Base-by-base conservation (phyloP, 2,113 vertebrate genomes). In the Apaloderma vittatum region DNA sequence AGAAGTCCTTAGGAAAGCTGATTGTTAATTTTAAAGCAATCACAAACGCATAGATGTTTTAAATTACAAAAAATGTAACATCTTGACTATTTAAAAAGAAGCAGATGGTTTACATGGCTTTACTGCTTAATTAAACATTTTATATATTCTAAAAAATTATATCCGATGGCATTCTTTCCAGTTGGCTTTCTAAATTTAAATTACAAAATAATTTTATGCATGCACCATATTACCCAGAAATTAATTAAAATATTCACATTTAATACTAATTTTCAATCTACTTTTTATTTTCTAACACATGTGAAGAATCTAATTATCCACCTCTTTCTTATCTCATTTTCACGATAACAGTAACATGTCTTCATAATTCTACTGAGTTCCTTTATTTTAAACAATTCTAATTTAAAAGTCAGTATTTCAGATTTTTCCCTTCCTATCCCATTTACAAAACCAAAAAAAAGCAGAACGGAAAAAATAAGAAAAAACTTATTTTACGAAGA, bases 101-200 rank as follows among this genome's bases (percentile, higher is more conserved):
- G 46, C 96, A 97, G 94, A 96, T 95, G 84, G 90, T 82, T 95
- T 94, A 76, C 58, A 82, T 51, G 30, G 62, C 49, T 91, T 94
- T 82, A 94, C 48, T 85, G 74, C 49, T 96, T 97, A 95, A 96
- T 96, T 96, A 95, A 95, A 58, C 49, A 91, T 85, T 81, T 91
- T 65, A 78, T 76, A 82, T 61, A 70, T 78, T 82, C 65, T 72
- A 32, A 65, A 82, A 93, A 96, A 94, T 75, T 2, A 12, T 79
- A 94, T 88, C 66, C 85, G 70, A 93, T 85, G 62, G 58, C 30
- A 66, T 62, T 73, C 46, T 76, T 87, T 95, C 52, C 3, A 0
- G 89, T 8, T 49, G 30, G 40, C 34, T 74, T 81, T 80, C 68
- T 51, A 82, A 90, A 63, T 26, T 54, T 85, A 85, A 91, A 81